These are phyloP conservation scores for Brenthis hecate DNA, from an alignment of 2,888 invertebrate genomes.

Conservation along the genomic window DNA sequence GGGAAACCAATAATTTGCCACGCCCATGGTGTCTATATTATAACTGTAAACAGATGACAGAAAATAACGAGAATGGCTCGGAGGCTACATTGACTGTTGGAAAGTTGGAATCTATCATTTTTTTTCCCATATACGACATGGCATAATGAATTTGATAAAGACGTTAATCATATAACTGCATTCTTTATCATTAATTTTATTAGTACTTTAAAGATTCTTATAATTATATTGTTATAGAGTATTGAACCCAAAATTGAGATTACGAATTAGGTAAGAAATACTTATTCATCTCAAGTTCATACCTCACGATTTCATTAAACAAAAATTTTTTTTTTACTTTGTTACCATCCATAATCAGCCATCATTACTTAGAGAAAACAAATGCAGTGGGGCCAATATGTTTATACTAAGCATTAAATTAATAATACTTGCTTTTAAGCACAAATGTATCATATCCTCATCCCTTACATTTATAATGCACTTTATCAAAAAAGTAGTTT, in stretches of 20 bases:
- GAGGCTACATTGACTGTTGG: background rate
- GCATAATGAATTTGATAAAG: too few relatives aligned
- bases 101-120: background rate
- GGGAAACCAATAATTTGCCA: conserved; percentile 5
- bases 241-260: too few relatives aligned
- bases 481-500: background rate
- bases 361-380: conserved; percentile 4
- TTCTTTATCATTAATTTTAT: too few relatives aligned
- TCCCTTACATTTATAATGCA: conserved; percentile 17
- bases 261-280: too few relatives aligned
- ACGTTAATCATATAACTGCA: too few relatives aligned
- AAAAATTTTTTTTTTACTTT: background rate
- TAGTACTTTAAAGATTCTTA: too few relatives aligned
- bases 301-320: too few relatives aligned
- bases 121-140: background rate
- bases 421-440: conserved; percentile 35
- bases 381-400: conserved; percentile 27
- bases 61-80: background rate
- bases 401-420: conserved; percentile 34
- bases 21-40: too few relatives aligned
- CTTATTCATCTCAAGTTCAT: too few relatives aligned
- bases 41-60: background rate
- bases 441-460: conserved; percentile 22
- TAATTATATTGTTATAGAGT: too few relatives aligned
- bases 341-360: conserved; percentile 8